phyloP scores from a whole-genome alignment of 2,113 vertebrate species.

The Myiopsitta monachus region DNA sequence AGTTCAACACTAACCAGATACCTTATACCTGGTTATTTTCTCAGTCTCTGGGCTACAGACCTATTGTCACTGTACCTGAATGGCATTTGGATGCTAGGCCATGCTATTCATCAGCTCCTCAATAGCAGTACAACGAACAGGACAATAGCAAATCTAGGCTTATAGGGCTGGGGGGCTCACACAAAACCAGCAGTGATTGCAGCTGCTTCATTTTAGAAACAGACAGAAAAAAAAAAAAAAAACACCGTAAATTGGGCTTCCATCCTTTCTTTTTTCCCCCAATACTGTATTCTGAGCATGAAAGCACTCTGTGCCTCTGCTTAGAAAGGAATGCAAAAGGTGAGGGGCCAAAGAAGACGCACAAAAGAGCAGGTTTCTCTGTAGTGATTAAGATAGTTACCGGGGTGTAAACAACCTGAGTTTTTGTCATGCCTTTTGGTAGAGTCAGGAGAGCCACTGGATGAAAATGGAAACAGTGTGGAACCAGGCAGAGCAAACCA shows the following conservation, averaged over 20 bases:
- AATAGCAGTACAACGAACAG: not conserved
- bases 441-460: not conserved
- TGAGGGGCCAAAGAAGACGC: not conserved
- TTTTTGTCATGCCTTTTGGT: not conserved
- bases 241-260: rapidly evolving
- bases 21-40: not conserved
- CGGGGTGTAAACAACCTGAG: not conserved
- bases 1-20: not conserved
- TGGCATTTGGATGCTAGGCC: not conserved
- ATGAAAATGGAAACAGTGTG: not conserved
- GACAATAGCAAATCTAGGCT: not conserved
- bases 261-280: not conserved
- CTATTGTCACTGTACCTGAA: not conserved
- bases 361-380: not conserved
- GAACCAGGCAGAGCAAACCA: not conserved
- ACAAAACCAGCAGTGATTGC: not conserved
- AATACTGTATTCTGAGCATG: not conserved
- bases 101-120: not conserved
- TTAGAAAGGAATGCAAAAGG: not conserved
- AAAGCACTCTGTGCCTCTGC: not conserved
- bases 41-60: not conserved
- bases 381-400: not conserved
- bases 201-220: not conserved
- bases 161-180: not conserved
- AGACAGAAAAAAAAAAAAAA: not conserved